These are phyloP conservation scores for Picus viridis DNA, from an alignment of 2,797 vertebrate genomes.

Conservation along the genomic window DNA sequence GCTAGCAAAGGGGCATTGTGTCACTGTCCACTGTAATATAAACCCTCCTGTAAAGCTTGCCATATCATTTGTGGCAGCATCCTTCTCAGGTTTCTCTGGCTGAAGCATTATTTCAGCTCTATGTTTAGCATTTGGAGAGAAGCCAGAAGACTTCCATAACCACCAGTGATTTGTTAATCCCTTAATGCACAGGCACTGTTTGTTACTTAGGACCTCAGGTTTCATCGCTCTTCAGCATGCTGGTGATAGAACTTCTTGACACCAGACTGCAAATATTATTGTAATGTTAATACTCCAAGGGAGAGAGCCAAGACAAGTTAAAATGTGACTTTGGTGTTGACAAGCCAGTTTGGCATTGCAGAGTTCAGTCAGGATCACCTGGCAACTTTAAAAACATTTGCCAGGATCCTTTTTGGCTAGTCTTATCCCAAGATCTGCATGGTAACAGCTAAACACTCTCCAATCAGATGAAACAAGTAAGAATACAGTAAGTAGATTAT, in stretches of 20 bases:
- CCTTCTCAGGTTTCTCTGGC: conserved; percentile 14
- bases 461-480: conserved; percentile 12
- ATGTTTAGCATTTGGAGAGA: conserved; percentile 31
- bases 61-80: background rate
- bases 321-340: conserved; percentile 59
- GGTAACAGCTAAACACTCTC: conserved; percentile 33
- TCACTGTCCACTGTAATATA: background rate
- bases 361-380: conserved; percentile 41
- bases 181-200: conserved; percentile 63
- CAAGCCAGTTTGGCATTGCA: conserved; percentile 23
- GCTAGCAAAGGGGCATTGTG: conserved; percentile 3
- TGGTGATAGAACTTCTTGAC: conserved; percentile 61
- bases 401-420: conserved; percentile 11
- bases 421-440: background rate
- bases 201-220: conserved; percentile 58
- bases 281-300: conserved; percentile 50
- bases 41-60: background rate
- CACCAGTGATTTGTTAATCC: conserved; percentile 64
- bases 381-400: conserved; percentile 52
- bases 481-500: conserved; percentile 15
- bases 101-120: conserved; percentile 43
- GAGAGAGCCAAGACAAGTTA: conserved; percentile 35
- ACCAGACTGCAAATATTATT: conserved; percentile 56
- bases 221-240: conserved; percentile 22
- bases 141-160: conserved; percentile 68